Evolutionary conservation across 2,888 invertebrate species (phyloP), one percentile per base, ranked within the genome.

Genomic region (Napeogenes sylphis): DNA sequence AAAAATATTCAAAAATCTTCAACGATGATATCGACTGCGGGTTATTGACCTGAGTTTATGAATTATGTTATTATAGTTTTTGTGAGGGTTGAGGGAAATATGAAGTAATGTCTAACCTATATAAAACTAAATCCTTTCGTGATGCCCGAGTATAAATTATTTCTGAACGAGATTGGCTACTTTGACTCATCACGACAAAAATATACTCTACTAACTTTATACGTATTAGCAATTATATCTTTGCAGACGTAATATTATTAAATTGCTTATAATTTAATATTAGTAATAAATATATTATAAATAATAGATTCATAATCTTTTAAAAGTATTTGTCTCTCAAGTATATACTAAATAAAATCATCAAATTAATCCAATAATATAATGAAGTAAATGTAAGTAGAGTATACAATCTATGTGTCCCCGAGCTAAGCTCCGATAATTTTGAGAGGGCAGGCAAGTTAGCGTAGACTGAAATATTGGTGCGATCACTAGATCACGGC

Each of bases 101-200:
- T 82, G 81, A 82, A 83, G 81, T 82, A 80, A 79, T 79, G 75
- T 73, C 76, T 80, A 80, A 74, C 74, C 76, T 80, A 80, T 74
- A 83, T 81, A 80, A 71, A 73, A 77, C 75, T 77, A 75, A 78
- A 80, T 79, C 83, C 84, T 85, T 82, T 84, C 87, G 85, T 88
- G 88, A 86, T 85, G 84, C 74, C 75, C 76, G 76, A 78, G 84
- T 83, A 88, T 89, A 89, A 87, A 88, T 87, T 89, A 88, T 87
- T 82, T 83, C 76, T 76, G 78, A 80, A 79, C 82, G 85, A 87
- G 85, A 88, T 89, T 87, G 88, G 85, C 82, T 84, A 82, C 79
- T 83, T 78, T 76, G 75, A 77, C 63, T 56, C 58, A 67, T 59
- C 54, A 62, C 42, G 74, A 6, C 35, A 12, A 33, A 69, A 14